A percentile compares a stretch with the other conserved stretches of the same genome.
These are phyloP conservation scores for Aurelia aurita DNA, from an alignment of 30 jellyfish, hydroid and myxozoan genomes.

Conservation along the genomic window DNA sequence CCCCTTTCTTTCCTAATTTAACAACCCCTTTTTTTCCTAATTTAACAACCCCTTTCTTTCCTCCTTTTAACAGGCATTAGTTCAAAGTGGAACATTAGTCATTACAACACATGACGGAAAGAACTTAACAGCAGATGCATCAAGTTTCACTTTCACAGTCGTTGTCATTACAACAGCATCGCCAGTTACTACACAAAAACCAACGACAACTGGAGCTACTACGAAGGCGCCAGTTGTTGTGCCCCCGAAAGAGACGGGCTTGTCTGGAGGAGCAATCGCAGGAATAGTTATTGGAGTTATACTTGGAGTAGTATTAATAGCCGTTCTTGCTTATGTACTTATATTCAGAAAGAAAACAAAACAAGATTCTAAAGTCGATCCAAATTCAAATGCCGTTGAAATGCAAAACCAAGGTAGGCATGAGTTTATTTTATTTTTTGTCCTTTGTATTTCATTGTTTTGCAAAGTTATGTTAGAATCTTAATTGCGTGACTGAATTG, in stretches of 20 bases:
- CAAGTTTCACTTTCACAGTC: conserved; percentile 10
- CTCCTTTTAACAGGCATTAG: neutral
- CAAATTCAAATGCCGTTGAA: conserved; percentile 64
- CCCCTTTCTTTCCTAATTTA: too few relatives aligned
- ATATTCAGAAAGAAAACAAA: conserved; percentile 64
- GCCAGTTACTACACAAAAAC: conserved; percentile 1
- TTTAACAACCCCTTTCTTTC: too few relatives aligned
- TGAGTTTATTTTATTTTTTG: too few relatives aligned
- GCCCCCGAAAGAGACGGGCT: conserved; percentile 33
- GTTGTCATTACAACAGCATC: conserved; percentile 28
- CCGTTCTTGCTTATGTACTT: conserved; percentile 47
- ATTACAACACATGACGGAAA: conserved; percentile 42
- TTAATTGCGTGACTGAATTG: too few relatives aligned
- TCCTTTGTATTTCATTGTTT: neutral
- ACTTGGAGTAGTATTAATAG: conserved; percentile 15
- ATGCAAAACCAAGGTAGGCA: conserved; percentile 25
- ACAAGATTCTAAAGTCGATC: conserved; percentile 71
- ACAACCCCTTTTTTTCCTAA: too few relatives aligned
- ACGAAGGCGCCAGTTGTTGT: conserved; percentile 8
- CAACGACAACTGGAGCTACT: conserved; percentile 16
- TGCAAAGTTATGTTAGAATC: neutral
- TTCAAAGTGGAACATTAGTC: conserved; percentile 44
- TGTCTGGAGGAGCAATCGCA: conserved; percentile 80
- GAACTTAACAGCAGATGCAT: conserved; percentile 36
- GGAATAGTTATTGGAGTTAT: conserved; percentile 76